Conservation (phyloP, 1,140 invertebrate species). For the Polypedilum vanderplanki region DNA sequence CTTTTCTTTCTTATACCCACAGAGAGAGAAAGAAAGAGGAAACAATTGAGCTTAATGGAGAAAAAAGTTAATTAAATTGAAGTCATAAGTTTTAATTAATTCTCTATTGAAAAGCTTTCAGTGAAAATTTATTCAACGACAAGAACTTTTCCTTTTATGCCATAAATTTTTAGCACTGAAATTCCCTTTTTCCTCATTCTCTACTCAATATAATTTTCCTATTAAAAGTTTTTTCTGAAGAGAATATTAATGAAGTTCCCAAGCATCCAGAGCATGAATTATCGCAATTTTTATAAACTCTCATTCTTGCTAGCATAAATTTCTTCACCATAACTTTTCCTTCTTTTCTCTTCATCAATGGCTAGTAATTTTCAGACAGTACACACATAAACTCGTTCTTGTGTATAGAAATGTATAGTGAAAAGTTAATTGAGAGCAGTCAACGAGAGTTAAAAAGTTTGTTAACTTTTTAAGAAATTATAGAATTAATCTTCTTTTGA, state of each 20-base stretch:
- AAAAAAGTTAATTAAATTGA: constrained; percentile 20
- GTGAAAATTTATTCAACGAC: constrained; percentile 18
- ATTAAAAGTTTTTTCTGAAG: constrained; percentile 14
- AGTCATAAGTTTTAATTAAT: constrained; percentile 20
- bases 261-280: background rate
- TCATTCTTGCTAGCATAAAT: background rate
- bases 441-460: no score
- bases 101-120: constrained; percentile 13
- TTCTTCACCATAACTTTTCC: background rate
- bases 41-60: background rate
- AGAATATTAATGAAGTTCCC: constrained; percentile 7
- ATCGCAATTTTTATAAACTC: constrained; percentile 2
- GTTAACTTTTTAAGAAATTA: no score
- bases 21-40: background rate
- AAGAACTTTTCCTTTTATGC: background rate
- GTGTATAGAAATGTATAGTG: no score
- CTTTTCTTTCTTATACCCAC: background rate
- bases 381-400: no score
- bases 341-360: constrained; percentile 17
- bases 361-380: background rate
- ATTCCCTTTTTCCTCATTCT: background rate
- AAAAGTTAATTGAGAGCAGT: no score
- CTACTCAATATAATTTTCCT: constrained; percentile 6
- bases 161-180: background rate
- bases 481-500: no score